Evolutionary conservation across 2,113 vertebrate genomes (phyloP).

Genomic region (Dunckerocampus dactyliophorus): DNA sequence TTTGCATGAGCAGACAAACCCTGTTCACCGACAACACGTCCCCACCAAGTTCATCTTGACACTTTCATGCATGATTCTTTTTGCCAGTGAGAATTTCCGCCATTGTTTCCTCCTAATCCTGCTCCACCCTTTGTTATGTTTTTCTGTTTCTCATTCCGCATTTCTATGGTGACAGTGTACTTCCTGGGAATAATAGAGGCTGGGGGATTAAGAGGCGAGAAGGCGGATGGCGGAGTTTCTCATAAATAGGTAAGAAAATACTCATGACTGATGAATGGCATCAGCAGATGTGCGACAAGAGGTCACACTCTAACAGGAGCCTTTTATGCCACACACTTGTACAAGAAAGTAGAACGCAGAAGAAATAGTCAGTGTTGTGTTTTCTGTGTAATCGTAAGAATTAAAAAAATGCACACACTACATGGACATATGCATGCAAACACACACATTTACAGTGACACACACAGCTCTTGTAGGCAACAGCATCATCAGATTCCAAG

Average conservation of each 20-base stretch:
- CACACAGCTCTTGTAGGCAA: constrained; percentile 23
- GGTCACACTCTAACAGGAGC: constrained; percentile 62
- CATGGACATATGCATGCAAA: not conserved
- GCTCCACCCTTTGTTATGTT: constrained; percentile 68
- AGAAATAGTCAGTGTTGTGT: constrained; percentile 27
- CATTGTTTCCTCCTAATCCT: constrained; percentile 57
- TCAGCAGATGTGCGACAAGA: constrained; percentile 74
- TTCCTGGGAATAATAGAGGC: constrained; percentile 75
- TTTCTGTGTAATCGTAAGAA: not conserved
- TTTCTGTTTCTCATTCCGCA: constrained; percentile 69
- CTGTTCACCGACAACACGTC: constrained; percentile 64
- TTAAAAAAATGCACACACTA: not conserved
- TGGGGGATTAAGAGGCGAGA: constrained; percentile 73
- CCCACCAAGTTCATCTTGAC: constrained; percentile 67
- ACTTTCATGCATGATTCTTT: constrained; percentile 58
- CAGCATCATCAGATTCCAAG: constrained; percentile 49
- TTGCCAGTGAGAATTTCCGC: constrained; percentile 58
- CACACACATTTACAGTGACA: not conserved
- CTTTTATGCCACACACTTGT: constrained; percentile 58
- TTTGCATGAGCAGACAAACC: constrained; percentile 64
- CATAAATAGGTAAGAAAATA: constrained; percentile 77
- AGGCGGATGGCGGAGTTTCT: constrained; percentile 73
- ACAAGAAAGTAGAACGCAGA: constrained; percentile 18
- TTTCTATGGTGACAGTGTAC: constrained; percentile 76
- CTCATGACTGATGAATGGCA: constrained; percentile 67